Evolutionary conservation across 2,113 vertebrate species (phyloP).

Genomic region (Pycnonotus jocosus): DNA sequence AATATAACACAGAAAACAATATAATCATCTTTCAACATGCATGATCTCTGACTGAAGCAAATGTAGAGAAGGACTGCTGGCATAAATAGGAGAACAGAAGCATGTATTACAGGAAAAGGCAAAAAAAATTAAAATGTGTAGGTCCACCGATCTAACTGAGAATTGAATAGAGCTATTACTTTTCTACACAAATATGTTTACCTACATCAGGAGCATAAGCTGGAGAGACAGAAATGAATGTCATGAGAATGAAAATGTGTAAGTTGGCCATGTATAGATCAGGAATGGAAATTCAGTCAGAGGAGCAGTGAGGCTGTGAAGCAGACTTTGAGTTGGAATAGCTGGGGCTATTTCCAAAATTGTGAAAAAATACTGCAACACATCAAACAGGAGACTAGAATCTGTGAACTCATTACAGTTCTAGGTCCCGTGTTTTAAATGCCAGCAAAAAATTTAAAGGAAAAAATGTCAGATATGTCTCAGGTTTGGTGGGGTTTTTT

Average conservation of each 20-base stretch:
- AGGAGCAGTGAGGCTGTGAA: neutral
- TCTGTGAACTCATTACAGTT: neutral
- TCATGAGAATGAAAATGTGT: neutral
- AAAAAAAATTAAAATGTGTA: neutral
- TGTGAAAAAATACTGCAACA: neutral
- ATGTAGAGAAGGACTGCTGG: neutral
- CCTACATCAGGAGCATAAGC: neutral
- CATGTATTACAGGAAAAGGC: neutral
- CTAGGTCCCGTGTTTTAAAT: neutral
- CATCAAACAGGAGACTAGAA: neutral
- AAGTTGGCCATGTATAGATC: neutral
- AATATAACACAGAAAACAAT: neutral
- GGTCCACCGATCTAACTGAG: neutral
- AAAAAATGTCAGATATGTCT: neutral
- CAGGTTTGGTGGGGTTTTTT: neutral
- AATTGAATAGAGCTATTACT: neutral
- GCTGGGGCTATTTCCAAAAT: neutral
- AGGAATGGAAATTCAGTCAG: neutral
- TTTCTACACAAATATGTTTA: neutral
- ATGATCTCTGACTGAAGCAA: neutral
- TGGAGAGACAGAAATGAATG: neutral
- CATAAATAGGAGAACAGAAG: neutral
- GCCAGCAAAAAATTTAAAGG: fast-evolving
- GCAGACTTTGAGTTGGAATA: neutral
- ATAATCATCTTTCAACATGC: neutral